phyloP scores from a whole-genome alignment of 2,888 invertebrate genomes.

The Lasioglossum pauxillum region DNA sequence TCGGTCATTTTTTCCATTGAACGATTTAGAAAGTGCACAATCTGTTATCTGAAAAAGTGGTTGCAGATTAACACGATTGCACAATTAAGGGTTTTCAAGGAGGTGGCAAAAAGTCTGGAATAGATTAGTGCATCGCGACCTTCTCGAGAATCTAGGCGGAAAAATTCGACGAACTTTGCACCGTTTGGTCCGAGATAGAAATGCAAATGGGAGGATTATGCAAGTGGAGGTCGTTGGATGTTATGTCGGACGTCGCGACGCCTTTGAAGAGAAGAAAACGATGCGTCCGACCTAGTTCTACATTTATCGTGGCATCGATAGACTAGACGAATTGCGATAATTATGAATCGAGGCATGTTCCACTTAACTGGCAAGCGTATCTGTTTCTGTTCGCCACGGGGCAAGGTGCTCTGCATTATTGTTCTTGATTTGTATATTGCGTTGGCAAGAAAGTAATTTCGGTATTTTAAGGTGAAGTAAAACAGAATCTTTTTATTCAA shows the following conservation, averaged over 20 bases:
- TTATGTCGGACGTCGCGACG: neutral
- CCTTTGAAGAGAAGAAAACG: conserved; percentile 1
- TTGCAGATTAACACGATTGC: neutral
- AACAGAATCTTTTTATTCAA: no score
- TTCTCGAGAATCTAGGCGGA: conserved; percentile 31
- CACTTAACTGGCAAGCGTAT: neutral
- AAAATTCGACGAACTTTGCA: conserved; percentile 44
- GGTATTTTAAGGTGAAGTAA: no score
- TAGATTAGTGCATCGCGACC: neutral
- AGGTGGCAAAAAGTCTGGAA: neutral
- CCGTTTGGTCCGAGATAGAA: neutral
- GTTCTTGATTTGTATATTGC: neutral
- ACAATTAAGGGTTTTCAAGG: neutral
- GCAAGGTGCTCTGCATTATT: neutral
- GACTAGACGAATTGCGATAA: neutral
- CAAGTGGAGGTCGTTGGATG: conserved; percentile 13
- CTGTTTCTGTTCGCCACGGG: neutral
- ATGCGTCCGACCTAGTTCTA: conserved; percentile 25
- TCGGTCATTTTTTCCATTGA: neutral
- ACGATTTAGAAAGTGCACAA: conserved; percentile 16
- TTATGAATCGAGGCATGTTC: conserved; percentile 10
- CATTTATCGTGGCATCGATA: neutral
- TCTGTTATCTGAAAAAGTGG: neutral
- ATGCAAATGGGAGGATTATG: neutral
- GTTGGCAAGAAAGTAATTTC: no score